Percentiles rank a stretch among this genome's conserved stretches.
phyloP scores from a whole-genome alignment of 64 coral and sea anemone genomes.

The Acropora tenuis region DNA sequence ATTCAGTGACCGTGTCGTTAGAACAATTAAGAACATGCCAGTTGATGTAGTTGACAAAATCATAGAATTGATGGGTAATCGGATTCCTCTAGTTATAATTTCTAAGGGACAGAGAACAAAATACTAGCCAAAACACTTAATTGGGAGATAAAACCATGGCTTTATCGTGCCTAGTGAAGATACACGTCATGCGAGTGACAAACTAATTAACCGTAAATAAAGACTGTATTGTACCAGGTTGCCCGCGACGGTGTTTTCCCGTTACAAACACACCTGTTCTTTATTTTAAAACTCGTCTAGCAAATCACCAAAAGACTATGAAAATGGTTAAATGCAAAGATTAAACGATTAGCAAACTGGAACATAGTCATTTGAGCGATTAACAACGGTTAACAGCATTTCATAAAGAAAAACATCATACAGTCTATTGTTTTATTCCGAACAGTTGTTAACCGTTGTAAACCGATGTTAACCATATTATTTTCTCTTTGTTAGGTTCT shows the following conservation, averaged over 20 bases:
- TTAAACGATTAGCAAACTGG: background rate
- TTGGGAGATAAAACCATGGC: background rate
- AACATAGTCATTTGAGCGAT: background rate
- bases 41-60: constrained; percentile 39
- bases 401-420: background rate
- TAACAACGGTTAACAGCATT: background rate
- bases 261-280: no score
- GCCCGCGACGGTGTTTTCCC: background rate
- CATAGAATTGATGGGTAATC: constrained; percentile 31
- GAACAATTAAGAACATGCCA: constrained; percentile 38
- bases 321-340: background rate
- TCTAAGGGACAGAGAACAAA: constrained; percentile 13
- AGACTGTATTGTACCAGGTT: background rate
- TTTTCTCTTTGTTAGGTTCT: background rate
- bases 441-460: background rate
- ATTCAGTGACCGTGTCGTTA: background rate
- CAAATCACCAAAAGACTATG: background rate
- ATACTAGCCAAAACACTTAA: background rate
- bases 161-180: background rate
- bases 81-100: constrained; percentile 6
- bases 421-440: background rate
- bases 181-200: background rate
- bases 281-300: background rate
- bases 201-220: background rate
- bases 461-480: background rate